Conservation (phyloP, 2,113 vertebrate genomes). For the Uria lomvia region DNA sequence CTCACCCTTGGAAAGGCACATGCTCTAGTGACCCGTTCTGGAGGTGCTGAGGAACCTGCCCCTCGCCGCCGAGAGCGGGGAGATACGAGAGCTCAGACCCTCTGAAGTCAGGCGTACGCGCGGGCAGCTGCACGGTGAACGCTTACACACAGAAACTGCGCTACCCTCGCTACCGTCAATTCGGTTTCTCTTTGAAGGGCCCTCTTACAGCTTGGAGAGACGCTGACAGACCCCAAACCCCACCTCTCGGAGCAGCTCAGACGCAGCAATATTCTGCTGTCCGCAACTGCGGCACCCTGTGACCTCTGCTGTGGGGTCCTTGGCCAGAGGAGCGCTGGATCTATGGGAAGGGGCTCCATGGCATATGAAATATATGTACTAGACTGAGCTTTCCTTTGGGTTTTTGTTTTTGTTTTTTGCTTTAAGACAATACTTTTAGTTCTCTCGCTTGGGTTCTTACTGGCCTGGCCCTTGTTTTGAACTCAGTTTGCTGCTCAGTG, state of each 20-base stretch:
- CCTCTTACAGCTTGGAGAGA: background rate
- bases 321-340: background rate
- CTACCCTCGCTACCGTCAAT: fast-evolving
- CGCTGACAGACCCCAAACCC: background rate
- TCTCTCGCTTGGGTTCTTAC: background rate
- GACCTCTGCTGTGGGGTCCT: background rate
- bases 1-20: slow-evolving; percentile 42
- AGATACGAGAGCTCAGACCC: background rate
- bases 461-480: background rate
- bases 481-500: background rate
- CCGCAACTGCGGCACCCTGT: background rate
- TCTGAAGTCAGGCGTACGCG: fast-evolving
- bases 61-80: background rate
- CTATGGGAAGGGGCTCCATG: background rate
- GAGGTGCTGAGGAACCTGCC: background rate
- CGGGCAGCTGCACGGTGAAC: background rate
- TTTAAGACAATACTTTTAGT: background rate
- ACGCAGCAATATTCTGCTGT: background rate
- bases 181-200: background rate
- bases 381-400: background rate
- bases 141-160: fast-evolving
- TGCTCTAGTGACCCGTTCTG: background rate
- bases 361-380: background rate
- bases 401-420: too few species aligned
- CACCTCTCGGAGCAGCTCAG: fast-evolving